Evolutionary conservation across 2,797 vertebrate species (phyloP), one percentile per base, ranked within the genome.

Genomic region (Chaenodraco wilsoni): DNA sequence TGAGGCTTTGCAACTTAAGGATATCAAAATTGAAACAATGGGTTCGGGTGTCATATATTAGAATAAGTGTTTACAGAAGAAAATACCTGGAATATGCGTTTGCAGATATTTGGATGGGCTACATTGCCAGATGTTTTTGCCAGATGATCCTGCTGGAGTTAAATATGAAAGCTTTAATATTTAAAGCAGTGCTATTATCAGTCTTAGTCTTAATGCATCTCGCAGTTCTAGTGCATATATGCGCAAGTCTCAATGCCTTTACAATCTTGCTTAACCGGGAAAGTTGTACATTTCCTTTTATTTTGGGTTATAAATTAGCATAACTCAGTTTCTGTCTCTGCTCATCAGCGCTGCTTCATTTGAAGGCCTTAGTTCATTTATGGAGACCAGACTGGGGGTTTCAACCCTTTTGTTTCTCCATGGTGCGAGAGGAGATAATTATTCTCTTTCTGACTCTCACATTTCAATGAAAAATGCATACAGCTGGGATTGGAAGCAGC

Each of bases 381-480:
- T 84, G 68, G 78, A 72, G 74, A 86, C 69, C 83, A 90, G 78
- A 88, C 85, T 82, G 64, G 60, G 78, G 81, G 79, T 81, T 86
- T 68, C 76, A 89, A 85, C 74, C 83, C 76, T 50, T 37, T 80
- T 58, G 65, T 76, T 78, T 89, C 81, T 79, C 70, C 63, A 41
- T 44, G 37, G 63, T 88, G 72, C 23, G 55, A 65, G 77, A 87
- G 61, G 62, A 86, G 87, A 86, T 92, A 94, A 92, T 91, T 90
- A 91, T 93, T 93, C 85, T 84, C 70, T 88, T 83, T 93, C 84
- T 87, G 83, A 91, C 85, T 92, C 86, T 52, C 68, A 84, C 81
- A 84, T 88, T 89, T 87, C 60, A 49, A 88, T 92, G 80, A 92
- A 91, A 93, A 91, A 90, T 90, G 84, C 90, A 91, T 90, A 87